Base-by-base conservation (phyloP, 92 coral and sea anemone genomes). In the Palythoa grandiflora region DNA sequence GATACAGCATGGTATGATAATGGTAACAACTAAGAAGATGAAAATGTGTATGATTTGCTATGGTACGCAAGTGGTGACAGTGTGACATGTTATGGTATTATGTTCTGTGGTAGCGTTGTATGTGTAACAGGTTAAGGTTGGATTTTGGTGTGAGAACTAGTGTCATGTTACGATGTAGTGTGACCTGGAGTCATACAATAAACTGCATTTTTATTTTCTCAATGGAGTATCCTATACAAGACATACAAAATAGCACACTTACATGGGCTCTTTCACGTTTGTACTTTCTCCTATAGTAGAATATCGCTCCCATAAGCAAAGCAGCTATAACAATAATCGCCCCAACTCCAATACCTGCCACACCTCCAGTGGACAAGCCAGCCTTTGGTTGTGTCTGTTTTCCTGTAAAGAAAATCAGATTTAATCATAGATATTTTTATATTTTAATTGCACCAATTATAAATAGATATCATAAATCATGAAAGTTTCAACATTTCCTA, bases 211-310 rank as follows among this genome's bases (percentile, higher is more conserved):
- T 13, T 17, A 57, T 57, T 6, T 13, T 57, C 14, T 12, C 36
- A 44, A 14, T 12, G 17, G 59, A 21, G 20, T 20, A 37, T 5
- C 50, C 5, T 2, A 44, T 44, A 44, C 5, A 44, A 44, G 50
- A 44, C 2, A 44, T 44, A 8, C 7, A 44, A 4, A 4, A 5
- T 44, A 44, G 7, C 50, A 11, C 17, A 75, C 71, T 79, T 79
- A 93, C 95, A 77, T 79, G 88, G 15, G 90, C 91, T 48, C 20
- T 78, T 20, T 44, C 74, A 13, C 20, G 74, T 71, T 83, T 92
- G 92, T 91, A 91, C 81, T 94, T 94, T 61, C 91, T 91, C 48
- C 96, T 89, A 88, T 94, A 94, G 87, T 91, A 93, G 57, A 89
- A 93, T 60, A 89, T 40, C 2, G 88, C 96, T 38, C 79, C 92